Evolutionary conservation across 2,113 vertebrate genomes (phyloP), one percentile per base, ranked within the genome.

Genomic region (Salvelinus namaycush): DNA sequence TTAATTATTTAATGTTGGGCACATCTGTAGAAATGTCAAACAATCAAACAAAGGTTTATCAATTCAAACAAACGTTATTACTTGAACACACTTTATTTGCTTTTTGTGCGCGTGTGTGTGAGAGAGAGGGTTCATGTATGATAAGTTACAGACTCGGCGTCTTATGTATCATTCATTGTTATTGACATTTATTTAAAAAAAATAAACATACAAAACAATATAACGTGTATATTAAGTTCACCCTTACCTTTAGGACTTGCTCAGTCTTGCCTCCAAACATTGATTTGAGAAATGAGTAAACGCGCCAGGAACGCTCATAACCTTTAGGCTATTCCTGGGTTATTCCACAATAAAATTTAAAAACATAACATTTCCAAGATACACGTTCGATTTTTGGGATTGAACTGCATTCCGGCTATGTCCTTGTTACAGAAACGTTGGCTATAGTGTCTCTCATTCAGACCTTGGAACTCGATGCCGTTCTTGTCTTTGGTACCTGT

Each of bases 241-340:
- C 78, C 51, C 87, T 85, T 86, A 80, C 85, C 88, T 85, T 54
- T 78, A 72, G 64, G 82, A 91, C 91, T 84, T 92, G 91, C 88
- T 88, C 81, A 1, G 89, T 92, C 91, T 90, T 92, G 91, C 71
- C 88, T 87, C 76, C 59, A 14, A 83, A 82, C 86, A 75, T 80
- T 70, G 22, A 68, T 60, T 66, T 72, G 68, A 65, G 76, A 88
- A 83, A 89, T 81, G 65, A 77, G 77, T 83, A 87, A 88, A 88
- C 75, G 79, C 74, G 71, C 13, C 18, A 68, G 1, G 7, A 39
- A 68, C 18, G 6, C 18, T 18, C 29, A 9, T 3, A 39, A 39
- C 16, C 67, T 68, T 68, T 68, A 29, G 27, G 22, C 27, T 29
- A 18, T 20, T 31, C 24, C 12, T 16, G 67, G 31, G 20, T 68